Evolutionary conservation across 2,888 invertebrate genomes (phyloP).

Genomic region (Parthenolecanium corni): DNA sequence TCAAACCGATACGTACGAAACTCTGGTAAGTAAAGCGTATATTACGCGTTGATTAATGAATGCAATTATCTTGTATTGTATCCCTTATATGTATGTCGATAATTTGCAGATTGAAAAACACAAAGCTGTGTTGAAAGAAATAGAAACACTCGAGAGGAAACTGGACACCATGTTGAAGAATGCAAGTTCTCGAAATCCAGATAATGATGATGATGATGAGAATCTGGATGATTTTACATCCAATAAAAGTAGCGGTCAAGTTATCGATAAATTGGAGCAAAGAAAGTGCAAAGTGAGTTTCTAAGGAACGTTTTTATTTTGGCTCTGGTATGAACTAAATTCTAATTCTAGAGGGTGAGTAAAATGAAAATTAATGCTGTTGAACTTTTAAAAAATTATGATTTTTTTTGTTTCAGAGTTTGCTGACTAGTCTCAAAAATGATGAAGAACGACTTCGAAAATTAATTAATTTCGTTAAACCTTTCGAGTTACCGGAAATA

Average conservation of each 20-base stretch:
- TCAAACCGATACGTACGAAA: slow-evolving; percentile 46
- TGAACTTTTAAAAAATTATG: not conserved
- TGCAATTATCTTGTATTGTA: not conserved
- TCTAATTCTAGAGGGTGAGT: too few species aligned
- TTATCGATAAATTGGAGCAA: slow-evolving; percentile 53
- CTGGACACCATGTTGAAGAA: slow-evolving; percentile 36
- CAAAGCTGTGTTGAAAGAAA: slow-evolving; percentile 41
- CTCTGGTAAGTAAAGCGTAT: slow-evolving; percentile 34
- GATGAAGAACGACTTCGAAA: slow-evolving; percentile 58
- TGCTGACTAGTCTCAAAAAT: slow-evolving; percentile 53
- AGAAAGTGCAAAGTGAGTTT: slow-evolving; percentile 43
- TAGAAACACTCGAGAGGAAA: slow-evolving; percentile 40
- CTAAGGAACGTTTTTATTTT: not conserved
- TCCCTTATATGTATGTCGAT: slow-evolving; percentile 34
- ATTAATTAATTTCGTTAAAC: slow-evolving; percentile 62
- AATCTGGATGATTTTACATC: slow-evolving; percentile 77
- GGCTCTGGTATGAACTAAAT: too few species aligned
- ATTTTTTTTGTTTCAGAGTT: slow-evolving; percentile 41
- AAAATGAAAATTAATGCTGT: not conserved
- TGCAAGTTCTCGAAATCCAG: slow-evolving; percentile 34
- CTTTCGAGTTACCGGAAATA: slow-evolving; percentile 49
- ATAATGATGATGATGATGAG: slow-evolving; percentile 47
- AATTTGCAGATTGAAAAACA: slow-evolving; percentile 50
- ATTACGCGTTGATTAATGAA: not conserved
- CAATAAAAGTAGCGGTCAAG: slow-evolving; percentile 47